phyloP scores from a whole-genome alignment of 2,888 invertebrate genomes.

The Octonoba sinensis region DNA sequence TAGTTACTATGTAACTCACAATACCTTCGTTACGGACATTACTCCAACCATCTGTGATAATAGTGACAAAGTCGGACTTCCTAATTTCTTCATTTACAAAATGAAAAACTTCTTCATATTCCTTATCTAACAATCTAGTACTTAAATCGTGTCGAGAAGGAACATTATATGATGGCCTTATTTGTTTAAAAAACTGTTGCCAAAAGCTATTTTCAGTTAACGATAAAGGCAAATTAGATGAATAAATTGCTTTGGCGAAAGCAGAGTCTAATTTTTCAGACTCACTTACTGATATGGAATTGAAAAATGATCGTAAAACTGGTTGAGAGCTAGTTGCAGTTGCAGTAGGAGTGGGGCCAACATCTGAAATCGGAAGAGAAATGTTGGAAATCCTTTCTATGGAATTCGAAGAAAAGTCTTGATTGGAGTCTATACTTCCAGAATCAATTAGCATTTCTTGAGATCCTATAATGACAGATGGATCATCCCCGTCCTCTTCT shows the following conservation, averaged over 20 bases:
- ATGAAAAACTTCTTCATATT: not conserved
- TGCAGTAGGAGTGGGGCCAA: not conserved
- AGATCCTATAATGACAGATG: not conserved
- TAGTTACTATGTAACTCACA: not conserved
- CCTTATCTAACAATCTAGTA: not conserved
- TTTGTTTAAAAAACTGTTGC: not conserved
- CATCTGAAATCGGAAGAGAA: not conserved
- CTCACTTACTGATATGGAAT: not conserved
- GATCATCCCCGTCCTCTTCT: not conserved
- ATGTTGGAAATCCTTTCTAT: not conserved
- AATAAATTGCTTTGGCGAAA: not conserved
- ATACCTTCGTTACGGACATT: slow-evolving; percentile 13
- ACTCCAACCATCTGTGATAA: slow-evolving; percentile 7
- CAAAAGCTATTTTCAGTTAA: not conserved
- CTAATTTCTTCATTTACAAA: not conserved
- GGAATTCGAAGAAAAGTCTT: not conserved
- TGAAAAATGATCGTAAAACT: not conserved
- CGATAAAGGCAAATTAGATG: not conserved
- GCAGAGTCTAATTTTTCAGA: not conserved
- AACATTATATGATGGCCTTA: not conserved
- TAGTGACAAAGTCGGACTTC: not conserved
- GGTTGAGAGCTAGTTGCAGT: not conserved
- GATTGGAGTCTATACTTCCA: not conserved
- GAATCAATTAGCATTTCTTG: not conserved
- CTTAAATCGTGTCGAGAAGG: not conserved